Percentiles rank a stretch among this genome's conserved stretches.
Conservation (phyloP, 1,140 invertebrate species). For the Tetramorium simillimum region DNA sequence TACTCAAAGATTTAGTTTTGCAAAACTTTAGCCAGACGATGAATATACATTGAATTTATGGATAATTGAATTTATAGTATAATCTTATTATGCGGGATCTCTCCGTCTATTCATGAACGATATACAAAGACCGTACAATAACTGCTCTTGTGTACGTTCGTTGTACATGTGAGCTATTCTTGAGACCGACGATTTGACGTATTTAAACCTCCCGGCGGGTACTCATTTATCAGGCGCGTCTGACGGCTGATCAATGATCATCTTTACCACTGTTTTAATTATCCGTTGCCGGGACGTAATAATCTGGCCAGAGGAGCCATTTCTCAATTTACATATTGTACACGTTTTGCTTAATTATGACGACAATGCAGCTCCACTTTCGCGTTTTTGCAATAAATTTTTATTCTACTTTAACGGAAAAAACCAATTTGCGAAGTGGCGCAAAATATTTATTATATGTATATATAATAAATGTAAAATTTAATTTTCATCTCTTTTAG, state of each 20-base stretch:
- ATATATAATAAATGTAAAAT: background rate
- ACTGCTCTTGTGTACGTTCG: background rate
- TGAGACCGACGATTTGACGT: slow-evolving; percentile 9
- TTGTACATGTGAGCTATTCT: slow-evolving; percentile 6
- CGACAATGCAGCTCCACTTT: background rate
- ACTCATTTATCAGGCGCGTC: slow-evolving; percentile 56
- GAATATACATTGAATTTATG: slow-evolving; percentile 9
- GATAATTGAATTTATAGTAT: background rate
- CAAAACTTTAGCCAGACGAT: slow-evolving; percentile 3
- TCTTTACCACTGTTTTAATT: slow-evolving; percentile 57
- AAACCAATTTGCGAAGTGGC: background rate
- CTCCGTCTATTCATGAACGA: background rate
- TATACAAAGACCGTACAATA: background rate
- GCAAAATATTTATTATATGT: slow-evolving; percentile 7
- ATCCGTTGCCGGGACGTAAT: slow-evolving; percentile 7
- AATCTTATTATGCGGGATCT: slow-evolving; percentile 1
- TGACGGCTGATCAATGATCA: slow-evolving; percentile 66
- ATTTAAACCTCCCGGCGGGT: slow-evolving; percentile 11
- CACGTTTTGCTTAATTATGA: slow-evolving; percentile 15
- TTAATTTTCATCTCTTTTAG: background rate
- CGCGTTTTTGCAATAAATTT: slow-evolving; percentile 11
- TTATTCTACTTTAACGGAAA: slow-evolving; percentile 15
- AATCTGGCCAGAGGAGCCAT: background rate
- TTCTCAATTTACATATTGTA: slow-evolving; percentile 26
- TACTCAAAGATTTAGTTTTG: slow-evolving; percentile 6